Conservation (phyloP, 2,797 vertebrate genomes). For the Acrossocheilus fasciatus region DNA sequence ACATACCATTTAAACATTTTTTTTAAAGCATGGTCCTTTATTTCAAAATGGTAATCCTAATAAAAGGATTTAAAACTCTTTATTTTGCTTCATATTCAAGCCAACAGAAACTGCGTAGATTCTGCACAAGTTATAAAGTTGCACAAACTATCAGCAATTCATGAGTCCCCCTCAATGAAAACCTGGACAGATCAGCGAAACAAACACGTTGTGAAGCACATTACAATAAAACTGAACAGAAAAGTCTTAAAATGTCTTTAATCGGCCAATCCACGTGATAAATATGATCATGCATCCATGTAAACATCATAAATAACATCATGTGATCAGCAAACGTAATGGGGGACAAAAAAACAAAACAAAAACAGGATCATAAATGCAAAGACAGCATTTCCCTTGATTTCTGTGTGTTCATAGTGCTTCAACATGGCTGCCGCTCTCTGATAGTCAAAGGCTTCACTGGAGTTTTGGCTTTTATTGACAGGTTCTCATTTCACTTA, state of each 20-base stretch:
- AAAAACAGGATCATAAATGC: slow-evolving; percentile 12
- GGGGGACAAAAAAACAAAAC: slow-evolving; percentile 32
- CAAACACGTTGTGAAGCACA: slow-evolving; percentile 40
- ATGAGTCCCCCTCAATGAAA: slow-evolving; percentile 11
- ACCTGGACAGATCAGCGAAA: slow-evolving; percentile 33
- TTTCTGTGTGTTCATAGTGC: slow-evolving; percentile 58
- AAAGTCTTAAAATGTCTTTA: slow-evolving; percentile 42
- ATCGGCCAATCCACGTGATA: slow-evolving; percentile 30
- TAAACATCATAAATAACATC: slow-evolving; percentile 53
- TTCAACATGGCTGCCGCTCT: slow-evolving; percentile 75
- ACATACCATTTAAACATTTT: slow-evolving; percentile 14
- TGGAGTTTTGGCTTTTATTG: slow-evolving; percentile 53
- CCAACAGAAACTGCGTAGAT: slow-evolving; percentile 48
- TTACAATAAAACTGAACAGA: slow-evolving; percentile 50
- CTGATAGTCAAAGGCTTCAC: slow-evolving; percentile 69
- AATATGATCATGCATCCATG: slow-evolving; percentile 37
- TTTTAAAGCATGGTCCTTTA: slow-evolving; percentile 27
- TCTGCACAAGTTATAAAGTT: background rate
- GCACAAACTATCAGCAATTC: slow-evolving; percentile 14
- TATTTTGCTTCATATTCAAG: slow-evolving; percentile 60
- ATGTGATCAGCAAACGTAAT: slow-evolving; percentile 38
- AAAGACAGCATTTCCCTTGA: slow-evolving; percentile 66
- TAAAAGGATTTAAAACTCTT: slow-evolving; percentile 69
- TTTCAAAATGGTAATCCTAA: slow-evolving; percentile 66
- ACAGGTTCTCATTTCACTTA: slow-evolving; percentile 66